Evolutionary conservation across 2,888 invertebrate species (phyloP), one percentile per base, ranked within the genome.

Genomic region (Itoplectis maculator): DNA sequence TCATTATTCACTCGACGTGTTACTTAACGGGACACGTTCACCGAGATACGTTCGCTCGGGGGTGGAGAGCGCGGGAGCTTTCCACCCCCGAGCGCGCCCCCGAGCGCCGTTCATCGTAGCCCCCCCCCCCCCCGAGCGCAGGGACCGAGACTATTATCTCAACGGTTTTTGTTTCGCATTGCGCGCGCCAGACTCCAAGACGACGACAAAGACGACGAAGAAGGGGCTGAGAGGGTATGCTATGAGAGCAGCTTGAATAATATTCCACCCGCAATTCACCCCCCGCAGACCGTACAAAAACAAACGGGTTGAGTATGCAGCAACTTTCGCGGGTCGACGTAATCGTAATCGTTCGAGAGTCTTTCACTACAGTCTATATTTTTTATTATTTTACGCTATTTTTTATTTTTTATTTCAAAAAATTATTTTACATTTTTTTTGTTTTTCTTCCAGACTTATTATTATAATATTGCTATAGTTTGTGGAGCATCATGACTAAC

Each of bases 1-100:
- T 80, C 81, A 81, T 83, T 83, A 83, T 83, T 83, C 83, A 83
- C 76, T 81, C 77, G 81, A 76, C 81, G 56, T 73, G 68, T 73
- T 83, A 83, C 76, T 80, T 80, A 77, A 79, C 72, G 73, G 61
- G 80, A 77, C 80, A 76, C 80, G 66, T 82, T 80, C 76, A 68
- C 68, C 73, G 51, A 77, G 81, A 69, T 73, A 81, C 68, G 68
- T 72, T 77, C 56, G n/a, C n/a, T 68, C 65, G 45, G 37, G 56
- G 63, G 42, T 8, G 65, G n/a, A n/a, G n/a, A n/a, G n/a, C n/a
- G n/a, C n/a, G n/a, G n/a, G n/a, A n/a, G n/a, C n/a, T n/a, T n/a
- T n/a, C n/a, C n/a, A n/a, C n/a, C n/a, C n/a, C 56, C 45, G 45
- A n/a, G 20, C 40, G 76, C 13, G 47, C 49, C 66, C 49, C 66